phyloP scores from a whole-genome alignment of 2,888 invertebrate species.

The Apeira syringaria region DNA sequence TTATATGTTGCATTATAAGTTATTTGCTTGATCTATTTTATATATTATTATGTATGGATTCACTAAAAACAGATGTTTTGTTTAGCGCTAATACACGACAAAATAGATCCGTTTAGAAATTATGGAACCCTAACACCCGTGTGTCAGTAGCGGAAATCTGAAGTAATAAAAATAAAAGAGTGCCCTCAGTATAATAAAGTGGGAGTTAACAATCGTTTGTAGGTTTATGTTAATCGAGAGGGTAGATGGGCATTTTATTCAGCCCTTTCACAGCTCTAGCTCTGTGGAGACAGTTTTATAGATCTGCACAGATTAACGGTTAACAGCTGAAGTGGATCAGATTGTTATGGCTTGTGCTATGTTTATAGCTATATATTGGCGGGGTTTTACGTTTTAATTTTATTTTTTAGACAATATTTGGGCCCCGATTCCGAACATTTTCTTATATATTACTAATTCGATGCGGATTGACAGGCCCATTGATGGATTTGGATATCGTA shows the following conservation, averaged over 20 bases:
- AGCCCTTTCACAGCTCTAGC: conserved; percentile 8
- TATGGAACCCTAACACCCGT: background rate
- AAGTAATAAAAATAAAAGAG: conserved; percentile 17
- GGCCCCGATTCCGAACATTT: too few relatives aligned
- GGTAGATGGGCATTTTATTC: conserved; percentile 26
- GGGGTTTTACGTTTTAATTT: too few relatives aligned
- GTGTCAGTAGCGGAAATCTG: conserved; percentile 8
- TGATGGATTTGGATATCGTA: too few relatives aligned
- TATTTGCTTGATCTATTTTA: too few relatives aligned
- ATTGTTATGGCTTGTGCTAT: background rate
- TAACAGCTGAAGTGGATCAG: background rate
- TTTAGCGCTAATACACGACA: background rate
- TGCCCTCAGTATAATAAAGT: conserved; percentile 26
- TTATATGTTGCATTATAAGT: too few relatives aligned
- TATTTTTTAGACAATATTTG: too few relatives aligned
- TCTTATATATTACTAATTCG: too few relatives aligned
- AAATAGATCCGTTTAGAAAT: background rate
- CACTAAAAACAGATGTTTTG: too few relatives aligned
- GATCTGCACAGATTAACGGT: background rate
- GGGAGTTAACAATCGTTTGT: conserved; percentile 30
- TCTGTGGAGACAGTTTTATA: background rate
- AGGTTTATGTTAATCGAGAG: conserved; percentile 35
- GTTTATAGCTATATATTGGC: too few relatives aligned
- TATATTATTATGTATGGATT: too few relatives aligned
- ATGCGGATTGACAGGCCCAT: too few relatives aligned